Conservation (phyloP, 2,888 invertebrate species). For the Diogma glabrata region DNA sequence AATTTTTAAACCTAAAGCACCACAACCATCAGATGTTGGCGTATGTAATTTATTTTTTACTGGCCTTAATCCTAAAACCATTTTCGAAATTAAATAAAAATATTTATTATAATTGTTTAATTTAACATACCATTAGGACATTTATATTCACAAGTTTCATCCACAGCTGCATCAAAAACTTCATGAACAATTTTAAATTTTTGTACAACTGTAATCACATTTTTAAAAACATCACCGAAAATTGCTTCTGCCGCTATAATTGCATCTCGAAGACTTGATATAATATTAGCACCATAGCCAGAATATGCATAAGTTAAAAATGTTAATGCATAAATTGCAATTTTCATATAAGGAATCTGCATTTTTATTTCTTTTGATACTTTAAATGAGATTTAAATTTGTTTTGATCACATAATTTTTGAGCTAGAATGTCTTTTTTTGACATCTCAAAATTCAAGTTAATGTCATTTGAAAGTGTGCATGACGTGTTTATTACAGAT, state of each 20-base stretch:
- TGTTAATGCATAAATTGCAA: conserved; percentile 60
- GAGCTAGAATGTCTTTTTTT: too few relatives aligned
- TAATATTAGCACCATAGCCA: conserved; percentile 64
- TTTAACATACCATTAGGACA: conserved; percentile 56
- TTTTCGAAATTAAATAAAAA: background rate
- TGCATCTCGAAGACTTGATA: conserved; percentile 64
- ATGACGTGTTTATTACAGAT: too few relatives aligned
- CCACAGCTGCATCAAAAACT: conserved; percentile 72
- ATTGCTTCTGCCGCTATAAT: conserved; percentile 69
- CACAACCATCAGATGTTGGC: conserved; percentile 74
- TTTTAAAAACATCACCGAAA: conserved; percentile 64
- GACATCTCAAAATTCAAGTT: too few relatives aligned
- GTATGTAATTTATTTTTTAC: conserved; percentile 59
- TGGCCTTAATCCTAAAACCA: conserved; percentile 47
- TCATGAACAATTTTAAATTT: conserved; percentile 67
- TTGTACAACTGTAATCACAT: conserved; percentile 59
- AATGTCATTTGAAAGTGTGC: too few relatives aligned
- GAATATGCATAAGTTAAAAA: conserved; percentile 70
- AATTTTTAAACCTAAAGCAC: conserved; percentile 63
- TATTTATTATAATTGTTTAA: background rate
- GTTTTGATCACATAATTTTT: too few relatives aligned
- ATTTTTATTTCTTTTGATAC: too few relatives aligned
- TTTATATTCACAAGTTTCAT: conserved; percentile 66
- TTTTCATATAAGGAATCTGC: conserved; percentile 66
- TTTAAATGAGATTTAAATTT: too few relatives aligned